phyloP scores from a whole-genome alignment of 2,797 vertebrate genomes.

The Loris lydekkerianus region DNA sequence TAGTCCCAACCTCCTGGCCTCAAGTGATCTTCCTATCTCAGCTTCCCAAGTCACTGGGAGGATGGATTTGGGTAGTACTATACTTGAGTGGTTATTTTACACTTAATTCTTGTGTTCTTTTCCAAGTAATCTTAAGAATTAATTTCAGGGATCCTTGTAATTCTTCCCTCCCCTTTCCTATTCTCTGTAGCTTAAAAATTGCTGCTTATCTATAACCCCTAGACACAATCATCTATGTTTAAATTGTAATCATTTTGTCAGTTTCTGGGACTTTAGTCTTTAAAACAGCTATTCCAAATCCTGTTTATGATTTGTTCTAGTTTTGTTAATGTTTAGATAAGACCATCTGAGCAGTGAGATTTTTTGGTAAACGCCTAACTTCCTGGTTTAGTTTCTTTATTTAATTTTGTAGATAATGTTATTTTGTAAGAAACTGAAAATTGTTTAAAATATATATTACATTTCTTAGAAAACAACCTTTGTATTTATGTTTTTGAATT shows the following conservation, averaged over 20 bases:
- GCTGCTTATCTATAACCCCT: not conserved
- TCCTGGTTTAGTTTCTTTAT: not conserved
- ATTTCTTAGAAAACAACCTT: not conserved
- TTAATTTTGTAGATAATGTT: constrained; percentile 53
- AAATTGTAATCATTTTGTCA: not conserved
- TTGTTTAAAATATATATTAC: constrained; percentile 36
- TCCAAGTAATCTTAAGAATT: constrained; percentile 11
- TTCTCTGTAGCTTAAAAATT: not conserved
- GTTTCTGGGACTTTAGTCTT: not conserved
- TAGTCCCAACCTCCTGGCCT: not conserved
- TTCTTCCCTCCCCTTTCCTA: not conserved
- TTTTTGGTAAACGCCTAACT: not conserved
- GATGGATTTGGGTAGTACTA: not conserved
- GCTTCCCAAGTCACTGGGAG: not conserved
- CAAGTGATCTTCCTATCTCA: not conserved
- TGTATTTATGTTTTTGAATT: not conserved
- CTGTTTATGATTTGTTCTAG: not conserved
- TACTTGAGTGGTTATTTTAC: not conserved
- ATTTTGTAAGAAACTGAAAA: constrained; percentile 45
- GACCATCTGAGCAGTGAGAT: constrained; percentile 9
- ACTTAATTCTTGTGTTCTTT: constrained; percentile 22
- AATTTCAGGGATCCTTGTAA: not conserved
- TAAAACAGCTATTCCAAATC: not conserved
- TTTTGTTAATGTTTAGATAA: not conserved
- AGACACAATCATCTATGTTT: not conserved